Base-by-base conservation (phyloP, 2,113 vertebrate species). In the Eulacestoma nigropectus region DNA sequence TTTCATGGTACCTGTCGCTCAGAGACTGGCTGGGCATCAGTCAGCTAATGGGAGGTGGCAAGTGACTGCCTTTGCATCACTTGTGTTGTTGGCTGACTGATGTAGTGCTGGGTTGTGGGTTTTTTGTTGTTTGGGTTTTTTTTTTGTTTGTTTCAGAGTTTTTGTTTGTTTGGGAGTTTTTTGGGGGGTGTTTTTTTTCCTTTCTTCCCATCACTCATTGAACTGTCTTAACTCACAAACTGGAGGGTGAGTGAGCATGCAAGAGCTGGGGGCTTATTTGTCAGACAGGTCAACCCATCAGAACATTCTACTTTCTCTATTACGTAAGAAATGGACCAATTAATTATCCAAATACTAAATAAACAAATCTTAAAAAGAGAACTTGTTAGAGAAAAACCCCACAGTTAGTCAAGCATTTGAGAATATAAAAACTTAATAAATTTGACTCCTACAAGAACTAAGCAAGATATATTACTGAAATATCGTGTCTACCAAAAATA, bases 61-160 rank as follows among this genome's bases (percentile, higher is more conserved):
- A 84, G 11, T 10, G 17, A 63, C 7, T 46, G 57, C 10, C 7
- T 50, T 37, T 37, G 44, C 49, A 56, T 33, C 20, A 13, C 17
- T 19, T 69, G 33, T 47, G 5, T 8, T 9, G 4, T 8, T 39
- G 35, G 33, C 60, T 42, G 14, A 16, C 4, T 52, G 22, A 19
- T 30, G 12, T 5, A 6, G n/a, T 5, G 13, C 6, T 63, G 17
- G 22, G 9, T 7, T n/a, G 30, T 8, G 25, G 4, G 1, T 0
- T 20, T 21, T 39, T 63, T 39, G 26, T 30, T 53, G 6, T 2
- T 44, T 56, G 23, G 42, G 13, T 6, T 0, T 0, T 13, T 13
- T 3, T 18, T 16, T 21, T 21, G 16, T 13, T 64, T 35, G 25
- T 4, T 68, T 55, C 22, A 15, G 13, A 41, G 42, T 2, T 67